Evolutionary conservation across 2,797 vertebrate species (phyloP).

Genomic region (Dipus sagitta): DNA sequence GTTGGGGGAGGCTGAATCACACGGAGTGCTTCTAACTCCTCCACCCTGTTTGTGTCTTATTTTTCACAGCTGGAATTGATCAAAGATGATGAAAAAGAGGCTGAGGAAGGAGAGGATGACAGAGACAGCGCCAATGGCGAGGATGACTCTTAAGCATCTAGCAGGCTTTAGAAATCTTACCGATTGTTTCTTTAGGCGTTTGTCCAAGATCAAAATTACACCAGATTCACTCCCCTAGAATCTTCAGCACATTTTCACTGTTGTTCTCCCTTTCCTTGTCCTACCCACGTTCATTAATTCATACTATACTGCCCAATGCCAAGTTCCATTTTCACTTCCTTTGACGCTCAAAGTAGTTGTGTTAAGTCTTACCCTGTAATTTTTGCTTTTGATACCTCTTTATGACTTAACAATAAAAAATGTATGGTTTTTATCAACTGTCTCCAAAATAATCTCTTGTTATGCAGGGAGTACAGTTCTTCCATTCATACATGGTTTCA

Average conservation of each 20-base stretch:
- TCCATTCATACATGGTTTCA: conserved; percentile 66
- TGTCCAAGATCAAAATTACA: conserved; percentile 82
- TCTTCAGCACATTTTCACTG: conserved; percentile 83
- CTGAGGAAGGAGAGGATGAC: conserved; percentile 94
- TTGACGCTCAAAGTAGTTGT: conserved; percentile 79
- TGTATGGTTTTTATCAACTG: conserved; percentile 87
- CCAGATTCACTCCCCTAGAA: conserved; percentile 79
- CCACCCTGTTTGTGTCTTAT: conserved; percentile 80
- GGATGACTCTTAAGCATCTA: conserved; percentile 89
- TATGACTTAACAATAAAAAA: conserved; percentile 89
- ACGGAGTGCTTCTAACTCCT: conserved; percentile 77
- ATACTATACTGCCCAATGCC: conserved; percentile 80
- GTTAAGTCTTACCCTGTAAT: conserved; percentile 84
- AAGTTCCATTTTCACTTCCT: conserved; percentile 74
- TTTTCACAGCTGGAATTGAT: conserved; percentile 87
- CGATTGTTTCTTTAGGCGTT: conserved; percentile 80
- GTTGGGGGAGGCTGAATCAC: conserved; percentile 64
- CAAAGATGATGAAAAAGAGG: conserved; percentile 92
- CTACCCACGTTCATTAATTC: conserved; percentile 83
- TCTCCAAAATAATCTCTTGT: conserved; percentile 83
- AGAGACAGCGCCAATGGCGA: conserved; percentile 93
- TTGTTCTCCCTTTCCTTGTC: conserved; percentile 71
- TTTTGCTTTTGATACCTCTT: conserved; percentile 88
- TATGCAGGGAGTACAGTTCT: conserved; percentile 82
- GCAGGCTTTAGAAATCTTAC: conserved; percentile 81